Conservation (phyloP, 2,888 invertebrate genomes). For the Acronicta leporina region DNA sequence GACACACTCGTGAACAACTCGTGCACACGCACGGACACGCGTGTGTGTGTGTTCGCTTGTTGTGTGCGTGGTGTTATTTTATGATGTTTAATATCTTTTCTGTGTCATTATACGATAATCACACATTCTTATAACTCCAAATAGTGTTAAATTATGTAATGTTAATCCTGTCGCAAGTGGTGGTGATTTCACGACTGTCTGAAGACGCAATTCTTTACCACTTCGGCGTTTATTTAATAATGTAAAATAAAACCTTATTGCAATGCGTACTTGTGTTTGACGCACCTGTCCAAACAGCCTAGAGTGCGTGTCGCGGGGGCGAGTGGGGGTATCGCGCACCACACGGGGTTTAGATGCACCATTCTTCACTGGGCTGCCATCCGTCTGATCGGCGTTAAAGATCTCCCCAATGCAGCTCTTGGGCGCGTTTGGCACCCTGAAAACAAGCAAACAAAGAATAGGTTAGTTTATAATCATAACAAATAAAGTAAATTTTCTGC, state of each 20-base stretch:
- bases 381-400: slow-evolving; percentile 79
- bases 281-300: slow-evolving; percentile 88
- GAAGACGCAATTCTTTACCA: too few species aligned
- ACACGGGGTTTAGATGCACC: slow-evolving; percentile 77
- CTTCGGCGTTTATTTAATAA: slow-evolving; percentile 2
- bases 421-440: slow-evolving; percentile 90
- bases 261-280: slow-evolving; percentile 39
- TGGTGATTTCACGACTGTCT: too few species aligned
- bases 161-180: too few species aligned
- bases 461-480: background rate
- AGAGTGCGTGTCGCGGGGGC: slow-evolving; percentile 90
- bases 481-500: background rate
- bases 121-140: too few species aligned
- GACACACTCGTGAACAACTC: too few species aligned
- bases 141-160: too few species aligned
- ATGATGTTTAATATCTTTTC: too few species aligned
- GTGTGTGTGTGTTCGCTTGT: too few species aligned
- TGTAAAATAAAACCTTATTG: background rate
- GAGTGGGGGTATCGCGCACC: slow-evolving; percentile 89
- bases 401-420: slow-evolving; percentile 90
- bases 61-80: too few species aligned
- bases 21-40: too few species aligned
- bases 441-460: slow-evolving; percentile 50
- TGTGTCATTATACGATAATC: too few species aligned
- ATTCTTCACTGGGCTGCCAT: slow-evolving; percentile 79